These are phyloP conservation scores for Poeciliopsis retropinna DNA, from an alignment of 2,113 vertebrate species.

Conservation along the genomic window DNA sequence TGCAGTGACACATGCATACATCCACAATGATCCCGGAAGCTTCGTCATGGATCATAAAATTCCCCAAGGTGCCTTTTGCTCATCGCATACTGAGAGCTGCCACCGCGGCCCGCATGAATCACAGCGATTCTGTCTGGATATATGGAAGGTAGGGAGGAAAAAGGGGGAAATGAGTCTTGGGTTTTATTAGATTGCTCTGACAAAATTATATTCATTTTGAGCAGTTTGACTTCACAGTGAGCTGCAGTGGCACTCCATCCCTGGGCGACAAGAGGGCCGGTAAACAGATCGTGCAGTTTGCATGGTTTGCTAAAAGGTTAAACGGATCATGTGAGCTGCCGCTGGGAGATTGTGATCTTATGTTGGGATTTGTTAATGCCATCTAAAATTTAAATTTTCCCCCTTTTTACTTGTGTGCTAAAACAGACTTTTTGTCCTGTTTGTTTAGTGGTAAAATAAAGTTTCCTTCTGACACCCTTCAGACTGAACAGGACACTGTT, in stretches of 20 bases:
- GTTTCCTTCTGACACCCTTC: conserved; percentile 11
- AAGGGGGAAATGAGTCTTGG: conserved; percentile 39
- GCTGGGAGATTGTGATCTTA: conserved; percentile 35
- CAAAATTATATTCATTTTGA: conserved; percentile 67
- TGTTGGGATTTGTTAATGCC: conserved; percentile 39
- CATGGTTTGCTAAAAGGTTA: conserved; percentile 56
- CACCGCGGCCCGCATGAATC: conserved; percentile 66
- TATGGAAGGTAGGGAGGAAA: conserved; percentile 45
- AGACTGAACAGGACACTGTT: not conserved
- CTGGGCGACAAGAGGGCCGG: conserved; percentile 58
- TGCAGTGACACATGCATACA: conserved; percentile 80
- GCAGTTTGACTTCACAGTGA: conserved; percentile 46
- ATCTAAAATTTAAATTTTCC: conserved; percentile 17
- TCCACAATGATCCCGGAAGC: conserved; percentile 75
- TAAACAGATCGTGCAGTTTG: conserved; percentile 62
- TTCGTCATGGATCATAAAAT: conserved; percentile 80
- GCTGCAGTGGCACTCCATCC: conserved; percentile 30
- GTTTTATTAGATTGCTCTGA: conserved; percentile 71
- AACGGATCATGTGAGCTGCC: conserved; percentile 49
- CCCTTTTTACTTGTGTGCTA: no score
- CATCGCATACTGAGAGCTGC: conserved; percentile 64
- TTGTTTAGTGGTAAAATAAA: not conserved
- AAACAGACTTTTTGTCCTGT: conserved; percentile 19
- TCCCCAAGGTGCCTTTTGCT: conserved; percentile 81
- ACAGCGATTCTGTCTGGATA: conserved; percentile 45